Base-by-base conservation (phyloP, 2,888 invertebrate species). In the Amphipoea lucens region DNA sequence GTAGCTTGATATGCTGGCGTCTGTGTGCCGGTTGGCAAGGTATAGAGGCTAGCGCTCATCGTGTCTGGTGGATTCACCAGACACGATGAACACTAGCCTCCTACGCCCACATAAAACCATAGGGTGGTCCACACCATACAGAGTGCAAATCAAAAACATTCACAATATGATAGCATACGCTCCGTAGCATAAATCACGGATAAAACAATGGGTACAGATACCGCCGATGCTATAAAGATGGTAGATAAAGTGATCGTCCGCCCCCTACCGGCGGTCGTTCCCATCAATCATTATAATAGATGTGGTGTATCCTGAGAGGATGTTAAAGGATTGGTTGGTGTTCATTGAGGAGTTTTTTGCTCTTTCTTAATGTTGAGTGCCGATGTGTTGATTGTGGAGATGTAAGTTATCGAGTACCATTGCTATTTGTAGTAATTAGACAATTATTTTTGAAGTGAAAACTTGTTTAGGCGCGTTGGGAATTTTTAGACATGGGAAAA, bases 221-320 rank as follows among this genome's bases (percentile, higher is more conserved):
- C 83, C 79, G 74, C 68, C 76, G 85, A 88, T 87, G 85, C 78
- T 81, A 87, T 87, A 85, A 76, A 86, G 89, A 89, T 89, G 87
- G 82, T 45, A 79, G 89, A 89, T 90, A 87, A 87, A 89, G 85
- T 85, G 86, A 88, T 90, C 81, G 86, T 36, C 78, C 89, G 86
- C 89, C 89, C 87, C 82, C 86, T 76, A 82, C 83, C 75, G 79
- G 76, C 81, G 79, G 84, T 76, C 81, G 81, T 70, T 81, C 69
- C 78, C 82, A 89, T 89, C 89, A 82, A 87, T 88, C 89, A 88
- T 82, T 86, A 72, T 86, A 88, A 88, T 88, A 88, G 86, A 84
- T 88, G 87, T 86, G 85, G 66, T 81, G 77, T 75, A 82, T 79
- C 86, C 80, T 89, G 75, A 23, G 66, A 42, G 73, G 76, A 62